Percentiles rank a stretch among this genome's conserved stretches.
Evolutionary conservation across 1,140 invertebrate genomes (phyloP).

Genomic region (Camponotus vicinus): DNA sequence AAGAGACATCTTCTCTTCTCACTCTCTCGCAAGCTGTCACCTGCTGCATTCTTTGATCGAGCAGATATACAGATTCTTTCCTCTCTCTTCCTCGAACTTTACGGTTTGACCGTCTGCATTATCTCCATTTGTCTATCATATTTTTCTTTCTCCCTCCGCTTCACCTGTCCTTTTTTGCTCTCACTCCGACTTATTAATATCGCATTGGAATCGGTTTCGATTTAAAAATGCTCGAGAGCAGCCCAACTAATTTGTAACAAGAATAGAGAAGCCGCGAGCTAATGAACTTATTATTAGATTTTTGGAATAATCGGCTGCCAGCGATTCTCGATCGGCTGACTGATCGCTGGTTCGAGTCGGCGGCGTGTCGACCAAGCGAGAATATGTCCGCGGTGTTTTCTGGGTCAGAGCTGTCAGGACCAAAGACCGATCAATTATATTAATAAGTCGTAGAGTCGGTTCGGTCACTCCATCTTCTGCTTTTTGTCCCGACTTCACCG

Average conservation of each 20-base stretch:
- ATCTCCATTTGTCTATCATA: slow-evolving; percentile 56
- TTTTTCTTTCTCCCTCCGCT: slow-evolving; percentile 1
- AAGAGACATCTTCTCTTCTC: slow-evolving; percentile 33
- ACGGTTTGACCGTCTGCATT: slow-evolving; percentile 27
- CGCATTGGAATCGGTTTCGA: slow-evolving; percentile 57
- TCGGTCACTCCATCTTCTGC: slow-evolving; percentile 25
- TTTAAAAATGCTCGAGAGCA: slow-evolving; percentile 63
- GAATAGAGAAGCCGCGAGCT: slow-evolving; percentile 45
- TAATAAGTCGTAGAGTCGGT: slow-evolving; percentile 61
- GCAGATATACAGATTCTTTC: slow-evolving; percentile 64
- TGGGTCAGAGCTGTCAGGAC: slow-evolving; percentile 73
- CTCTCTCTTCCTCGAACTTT: slow-evolving; percentile 31
- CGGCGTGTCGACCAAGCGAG: slow-evolving; percentile 37
- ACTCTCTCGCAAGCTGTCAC: slow-evolving; percentile 42
- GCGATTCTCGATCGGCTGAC: slow-evolving; percentile 52
- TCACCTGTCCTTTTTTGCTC: background rate
- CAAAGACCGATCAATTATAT: slow-evolving; percentile 77
- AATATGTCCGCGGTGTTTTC: slow-evolving; percentile 61
- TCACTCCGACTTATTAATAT: slow-evolving; percentile 47
- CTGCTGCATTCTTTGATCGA: slow-evolving; percentile 73
- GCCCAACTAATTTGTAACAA: slow-evolving; percentile 69
- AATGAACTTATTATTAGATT: slow-evolving; percentile 81
- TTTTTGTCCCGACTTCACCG: slow-evolving; percentile 1
- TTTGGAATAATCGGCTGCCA: slow-evolving; percentile 65
- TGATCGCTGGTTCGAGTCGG: slow-evolving; percentile 22